Base-by-base conservation (phyloP, 2,888 invertebrate species). In the Cheilosia impressa region DNA sequence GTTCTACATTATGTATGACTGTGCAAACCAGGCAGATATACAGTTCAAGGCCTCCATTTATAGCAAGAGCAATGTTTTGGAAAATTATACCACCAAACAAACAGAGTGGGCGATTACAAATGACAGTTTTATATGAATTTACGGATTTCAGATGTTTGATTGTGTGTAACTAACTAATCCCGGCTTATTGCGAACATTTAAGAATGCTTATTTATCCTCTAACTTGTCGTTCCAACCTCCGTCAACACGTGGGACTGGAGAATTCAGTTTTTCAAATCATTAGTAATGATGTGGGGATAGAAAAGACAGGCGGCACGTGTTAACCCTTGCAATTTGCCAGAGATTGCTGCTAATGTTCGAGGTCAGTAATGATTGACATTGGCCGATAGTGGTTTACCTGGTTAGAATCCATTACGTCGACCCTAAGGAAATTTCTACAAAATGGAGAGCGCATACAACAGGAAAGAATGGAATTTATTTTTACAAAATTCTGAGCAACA, bases 181-280 rank as follows among this genome's bases (percentile, higher is more conserved):
- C 4, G 22, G 52, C 13, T 24, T 15, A 22, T 24, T 24, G 24
- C 3, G 2, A 19, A 50, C 50, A 50, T 50, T 50, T n/a, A n/a
- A 53, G 6, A 24, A 24, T 24, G 15, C 6, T 7, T 13, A 24
- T 5, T 52, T 24, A 50, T 24, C 24, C 27, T 10, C 24, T n/a
- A 24, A 52, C 24, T 52, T 24, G 24, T 13, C 22, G 22, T 24
- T 9, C 2, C 19, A 53, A 24, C 27, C 52, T 6, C 52, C 24
- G 7, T 27, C n/a, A 53, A 27, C 27, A 53, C 52, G n/a, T 53
- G 6, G 24, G 15, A 15, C 15, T 13, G 13, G 13, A 10, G 15
- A 52, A 52, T 24, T 53, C 15, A 27, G 10, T 27, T 53, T 53
- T 27, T 27, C n/a, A n/a, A 53, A 53, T 53, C 27, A 27, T n/a